A percentile compares a stretch with the other conserved stretches of the same genome.
These are phyloP conservation scores for Oncorhynchus gorbuscha DNA, from an alignment of 2,113 vertebrate species.

Conservation along the genomic window DNA sequence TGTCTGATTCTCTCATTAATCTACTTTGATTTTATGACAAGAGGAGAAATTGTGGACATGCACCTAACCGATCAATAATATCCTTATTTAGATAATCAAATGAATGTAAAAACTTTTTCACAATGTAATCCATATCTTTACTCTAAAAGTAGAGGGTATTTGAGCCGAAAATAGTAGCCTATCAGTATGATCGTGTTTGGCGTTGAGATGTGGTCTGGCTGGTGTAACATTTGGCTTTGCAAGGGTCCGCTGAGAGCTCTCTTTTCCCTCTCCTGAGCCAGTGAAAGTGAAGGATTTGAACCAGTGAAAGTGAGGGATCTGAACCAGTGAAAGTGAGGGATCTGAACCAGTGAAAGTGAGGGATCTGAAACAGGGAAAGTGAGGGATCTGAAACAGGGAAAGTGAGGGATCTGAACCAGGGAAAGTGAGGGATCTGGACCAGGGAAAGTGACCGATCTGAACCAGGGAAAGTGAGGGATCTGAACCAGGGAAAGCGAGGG, in stretches of 20 bases:
- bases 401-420: conserved; percentile 61
- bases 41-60: too few species aligned
- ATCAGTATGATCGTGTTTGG: background rate
- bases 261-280: conserved; percentile 40
- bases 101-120: background rate
- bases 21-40: too few species aligned
- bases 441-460: conserved; percentile 62
- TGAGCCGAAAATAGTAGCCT: background rate
- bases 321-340: conserved; percentile 60
- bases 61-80: too few species aligned
- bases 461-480: conserved; percentile 62
- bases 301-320: conserved; percentile 61
- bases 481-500: conserved; percentile 58
- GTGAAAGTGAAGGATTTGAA: conserved; percentile 62
- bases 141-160: background rate
- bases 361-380: conserved; percentile 57
- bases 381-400: conserved; percentile 59
- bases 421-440: conserved; percentile 62
- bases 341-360: conserved; percentile 57
- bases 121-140: background rate
- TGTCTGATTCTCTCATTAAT: too few species aligned
- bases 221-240: background rate
- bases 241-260: background rate
- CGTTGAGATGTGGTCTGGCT: background rate
- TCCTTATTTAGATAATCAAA: background rate